Evolutionary conservation across 2,797 vertebrate genomes (phyloP), one percentile per base, ranked within the genome.

Genomic region (Mergus octosetaceus): DNA sequence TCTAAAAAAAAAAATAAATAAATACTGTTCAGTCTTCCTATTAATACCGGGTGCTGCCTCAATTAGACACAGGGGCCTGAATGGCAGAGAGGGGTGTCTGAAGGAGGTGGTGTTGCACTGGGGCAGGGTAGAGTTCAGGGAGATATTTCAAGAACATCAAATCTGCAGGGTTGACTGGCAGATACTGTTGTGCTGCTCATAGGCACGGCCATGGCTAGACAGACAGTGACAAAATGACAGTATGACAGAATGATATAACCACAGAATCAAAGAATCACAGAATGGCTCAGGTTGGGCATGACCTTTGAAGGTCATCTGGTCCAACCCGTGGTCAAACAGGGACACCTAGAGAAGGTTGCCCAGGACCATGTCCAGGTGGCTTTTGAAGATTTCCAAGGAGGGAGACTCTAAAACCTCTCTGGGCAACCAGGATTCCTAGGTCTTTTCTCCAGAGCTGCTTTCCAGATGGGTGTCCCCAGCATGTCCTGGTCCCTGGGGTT

Each of bases 41-140:
- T 92, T 93, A 77, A 95, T 94, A 90, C 77, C 91, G 96, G 75
- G 34, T 16, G 0, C 88, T 89, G 65, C 34, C 45, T 83, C 83
- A 87, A 22, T 87, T 78, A 92, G 51, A 70, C 61, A 54, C 34
- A 77, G 81, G 83, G 51, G 61, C 61, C 91, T 85, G 71, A 80
- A 75, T 43, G 91, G 72, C 85, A 25, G 10, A 74, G 34, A 77
- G 21, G 53, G 45, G 22, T 83, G 65, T 22, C 53, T 68, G 80
- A 69, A 69, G 47, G 8, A 5, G 56, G 13, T 11, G 54, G 13
- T 56, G 73, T 24, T 86, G 47, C 2, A 32, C 21, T 57, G n/a
- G 34, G 32, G 47, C 0, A 8, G 65, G 41, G 84, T 51, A n/a
- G 65, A 85, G 53, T 47, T 85, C 47, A 14, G 16, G 32, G 4